These are phyloP conservation scores for Neodon shergylaensis DNA, from an alignment of 2,113 vertebrate species.

Conservation along the genomic window DNA sequence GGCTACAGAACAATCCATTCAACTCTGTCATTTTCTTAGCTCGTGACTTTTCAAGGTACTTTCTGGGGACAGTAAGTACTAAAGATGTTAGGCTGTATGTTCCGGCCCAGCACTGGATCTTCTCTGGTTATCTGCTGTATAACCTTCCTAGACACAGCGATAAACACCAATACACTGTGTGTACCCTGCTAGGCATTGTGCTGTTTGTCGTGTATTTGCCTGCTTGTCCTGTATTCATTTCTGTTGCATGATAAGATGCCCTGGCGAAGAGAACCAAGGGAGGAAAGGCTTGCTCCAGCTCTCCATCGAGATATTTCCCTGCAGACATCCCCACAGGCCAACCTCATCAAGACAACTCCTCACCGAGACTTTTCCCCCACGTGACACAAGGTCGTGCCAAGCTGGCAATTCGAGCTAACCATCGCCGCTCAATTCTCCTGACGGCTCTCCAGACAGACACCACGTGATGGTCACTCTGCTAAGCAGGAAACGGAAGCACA, in stretches of 20 bases:
- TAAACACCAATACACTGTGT: accelerated
- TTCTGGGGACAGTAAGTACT: not conserved
- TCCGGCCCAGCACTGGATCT: not conserved
- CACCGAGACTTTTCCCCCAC: not conserved
- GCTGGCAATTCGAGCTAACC: not conserved
- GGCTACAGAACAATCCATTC: not conserved
- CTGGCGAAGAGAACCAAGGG: not conserved
- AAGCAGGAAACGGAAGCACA: not conserved
- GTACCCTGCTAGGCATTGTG: not conserved
- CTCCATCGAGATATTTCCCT: not conserved
- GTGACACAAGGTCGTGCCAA: not conserved
- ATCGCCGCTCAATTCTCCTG: not conserved
- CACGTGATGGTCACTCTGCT: not conserved
- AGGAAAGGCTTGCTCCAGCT: not conserved
- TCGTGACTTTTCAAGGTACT: not conserved
- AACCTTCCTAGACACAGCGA: not conserved
- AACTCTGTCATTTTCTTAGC: not conserved
- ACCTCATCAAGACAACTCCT: not conserved
- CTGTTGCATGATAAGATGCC: no score
- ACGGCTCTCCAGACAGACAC: not conserved
- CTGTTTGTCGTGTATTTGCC: not conserved
- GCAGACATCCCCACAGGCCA: not conserved
- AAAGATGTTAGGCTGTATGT: not conserved
- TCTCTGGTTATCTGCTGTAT: not conserved
- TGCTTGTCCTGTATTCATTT: not conserved